Conservation (phyloP, 2,113 vertebrate genomes). For the Strix aluco region DNA sequence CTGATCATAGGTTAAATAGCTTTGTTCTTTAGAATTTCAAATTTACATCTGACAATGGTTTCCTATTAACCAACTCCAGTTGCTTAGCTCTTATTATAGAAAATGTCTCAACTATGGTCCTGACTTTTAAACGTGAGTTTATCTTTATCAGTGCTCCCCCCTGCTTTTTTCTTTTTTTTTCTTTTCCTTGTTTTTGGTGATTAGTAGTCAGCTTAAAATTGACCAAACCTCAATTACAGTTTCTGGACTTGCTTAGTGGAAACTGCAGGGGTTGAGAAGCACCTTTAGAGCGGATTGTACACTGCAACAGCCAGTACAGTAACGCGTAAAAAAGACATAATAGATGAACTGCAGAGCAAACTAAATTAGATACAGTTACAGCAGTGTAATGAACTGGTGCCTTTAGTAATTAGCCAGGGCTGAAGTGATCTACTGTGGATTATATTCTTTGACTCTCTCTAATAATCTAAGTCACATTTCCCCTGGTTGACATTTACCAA, state of each 20-base stretch:
- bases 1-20: slow-evolving; percentile 9
- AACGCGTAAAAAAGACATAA: slow-evolving; percentile 18
- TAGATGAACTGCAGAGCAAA: slow-evolving; percentile 57
- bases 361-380: slow-evolving; percentile 56
- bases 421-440: slow-evolving; percentile 57
- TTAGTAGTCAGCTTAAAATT: background rate
- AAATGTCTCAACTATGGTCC: background rate
- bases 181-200: background rate
- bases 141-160: background rate
- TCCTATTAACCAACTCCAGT: background rate
- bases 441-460: slow-evolving; percentile 60
- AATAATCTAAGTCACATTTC: slow-evolving; percentile 61
- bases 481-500: slow-evolving; percentile 61
- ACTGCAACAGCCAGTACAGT: background rate
- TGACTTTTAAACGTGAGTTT: background rate
- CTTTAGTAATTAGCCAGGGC: slow-evolving; percentile 61
- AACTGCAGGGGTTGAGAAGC: background rate
- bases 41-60: background rate
- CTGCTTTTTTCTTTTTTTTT: accelerated
- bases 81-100: background rate
- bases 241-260: background rate
- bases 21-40: slow-evolving; percentile 41
- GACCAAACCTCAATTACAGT: background rate
- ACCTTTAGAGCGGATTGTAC: background rate
- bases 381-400: slow-evolving; percentile 61